Base-by-base conservation (phyloP, 2,113 vertebrate species). In the Irena cyanogastra region DNA sequence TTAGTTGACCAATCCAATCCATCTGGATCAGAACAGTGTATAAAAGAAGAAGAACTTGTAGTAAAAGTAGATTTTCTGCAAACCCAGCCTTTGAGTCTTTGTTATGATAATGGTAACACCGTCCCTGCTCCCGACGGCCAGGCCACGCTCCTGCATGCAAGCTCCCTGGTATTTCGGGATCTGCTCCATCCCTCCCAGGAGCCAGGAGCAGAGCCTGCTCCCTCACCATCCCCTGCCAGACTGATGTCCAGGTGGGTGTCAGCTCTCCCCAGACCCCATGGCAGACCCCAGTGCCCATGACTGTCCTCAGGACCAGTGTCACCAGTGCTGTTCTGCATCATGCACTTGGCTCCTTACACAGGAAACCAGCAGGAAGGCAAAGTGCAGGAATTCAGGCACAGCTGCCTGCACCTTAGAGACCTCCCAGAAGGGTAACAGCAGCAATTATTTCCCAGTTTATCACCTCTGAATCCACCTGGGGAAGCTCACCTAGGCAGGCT, bases 111-210 rank as follows among this genome's bases (percentile, higher is more conserved):
- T n/a, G n/a, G n/a, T n/a, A n/a, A n/a, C n/a, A n/a, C n/a, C n/a
- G n/a, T 20, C 50, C 11, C 87, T 37, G 78, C 85, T 71, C 44
- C 3, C 0, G 0, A 6, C 0, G 15, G 37, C 53, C 69, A 27
- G 50, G 54, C 60, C 17, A 5, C 0, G 2, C 50, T 74, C 1
- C 1, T 4, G 30, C 1, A 0, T 4, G 50, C 13, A 8, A 16
- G 21, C 23, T 90, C 75, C 63, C 39, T 0, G 1, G 18, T 33
- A 1, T 60, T 77, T 27, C 0, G 1, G 66, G 31, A 39, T 54
- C 23, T 72, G 49, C 66, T 57, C 63, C 37, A 14, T 20, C 22
- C 18, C 26, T 49, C 28, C 83, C 20, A 10, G 17, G 52, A 71
- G 70, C 44, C 16, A 19, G 42, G 21, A 79, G 90, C 54, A 13